Evolutionary conservation across 1,140 invertebrate species (phyloP), one percentile per base, ranked within the genome.

Genomic region (Drosophila erecta): DNA sequence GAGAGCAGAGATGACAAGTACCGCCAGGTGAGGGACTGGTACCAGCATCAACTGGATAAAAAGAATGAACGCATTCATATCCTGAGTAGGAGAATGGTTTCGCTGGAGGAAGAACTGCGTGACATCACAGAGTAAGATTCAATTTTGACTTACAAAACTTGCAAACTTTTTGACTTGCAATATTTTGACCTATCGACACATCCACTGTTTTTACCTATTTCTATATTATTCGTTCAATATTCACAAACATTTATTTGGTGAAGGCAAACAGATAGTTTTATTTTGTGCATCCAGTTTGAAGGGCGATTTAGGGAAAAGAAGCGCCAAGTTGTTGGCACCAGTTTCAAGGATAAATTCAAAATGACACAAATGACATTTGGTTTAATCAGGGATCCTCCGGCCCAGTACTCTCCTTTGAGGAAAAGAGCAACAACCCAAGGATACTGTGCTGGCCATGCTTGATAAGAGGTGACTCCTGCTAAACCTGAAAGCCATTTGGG

Each of bases 181-280:
- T 1, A 1, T 17, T 17, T 17, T 17, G 17, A 17, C 24, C 4
- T 24, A 24, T 24, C 24, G 24, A 5, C 4, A 24, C 24, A 24
- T 24, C 24, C 24, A 24, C 24, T 24, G 4, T 4, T 24, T 24
- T 4, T 24, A 4, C 24, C 24, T 24, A 24, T 4, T 24, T 24
- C 4, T 24, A 24, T 24, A 4, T 24, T 17, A 17, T 17, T 17
- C 17, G 1, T 17, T 17, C 17, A 17, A 17, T 17, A 17, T 17
- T 17, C 17, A 17, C n/a, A n/a, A n/a, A n/a, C n/a, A n/a, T 3
- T 14, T 15, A 2, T 7, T 17, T 1, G n/a, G 11, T 1, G 6
- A 10, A 22, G 62, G 53, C 54, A 72, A 14, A 35, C 69, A 67
- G 1, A 72, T 72, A 3, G 54, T 56, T 3, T 30, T 24, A 11